Conservation (phyloP, 1,140 invertebrate genomes). For the Drosophila trapezifrons region DNA sequence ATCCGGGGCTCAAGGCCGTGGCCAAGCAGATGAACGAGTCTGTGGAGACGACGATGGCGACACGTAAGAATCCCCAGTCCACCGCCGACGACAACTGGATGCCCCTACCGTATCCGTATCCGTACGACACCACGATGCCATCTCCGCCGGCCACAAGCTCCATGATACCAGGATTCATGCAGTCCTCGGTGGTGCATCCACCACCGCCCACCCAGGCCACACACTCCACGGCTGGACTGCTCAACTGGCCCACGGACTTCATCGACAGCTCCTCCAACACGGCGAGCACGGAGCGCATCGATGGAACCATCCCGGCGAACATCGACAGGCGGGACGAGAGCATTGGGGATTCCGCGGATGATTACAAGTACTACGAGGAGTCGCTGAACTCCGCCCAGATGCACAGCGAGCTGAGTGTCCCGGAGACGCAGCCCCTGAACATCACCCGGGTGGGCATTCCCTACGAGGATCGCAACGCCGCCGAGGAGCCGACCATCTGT, state of each 20-base stretch:
- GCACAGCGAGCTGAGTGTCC: constrained; percentile 67
- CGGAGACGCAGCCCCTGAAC: constrained; percentile 61
- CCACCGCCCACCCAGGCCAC: constrained; percentile 20
- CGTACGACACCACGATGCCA: constrained; percentile 62
- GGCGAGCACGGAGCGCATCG: constrained; percentile 39
- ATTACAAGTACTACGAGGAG: constrained; percentile 65
- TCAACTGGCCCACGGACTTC: constrained; percentile 78
- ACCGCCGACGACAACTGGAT: constrained; percentile 66
- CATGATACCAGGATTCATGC: constrained; percentile 23
- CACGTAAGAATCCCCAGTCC: neutral
- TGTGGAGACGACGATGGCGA: constrained; percentile 52
- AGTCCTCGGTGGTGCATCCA: constrained; percentile 29
- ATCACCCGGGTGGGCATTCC: constrained; percentile 75
- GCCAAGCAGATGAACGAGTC: constrained; percentile 71
- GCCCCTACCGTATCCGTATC: constrained; percentile 66
- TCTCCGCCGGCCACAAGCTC: constrained; percentile 37
- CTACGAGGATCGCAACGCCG: constrained; percentile 68
- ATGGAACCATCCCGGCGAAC: constrained; percentile 5
- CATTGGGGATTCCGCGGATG: constrained; percentile 37
- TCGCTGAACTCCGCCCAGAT: constrained; percentile 59
- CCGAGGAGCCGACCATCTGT: constrained; percentile 76
- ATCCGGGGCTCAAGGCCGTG: constrained; percentile 44
- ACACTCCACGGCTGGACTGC: constrained; percentile 48
- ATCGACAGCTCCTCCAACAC: constrained; percentile 48
- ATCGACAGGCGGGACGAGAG: constrained; percentile 60